These are phyloP conservation scores for Passer montanus DNA, from an alignment of 2,113 vertebrate genomes.

Conservation along the genomic window DNA sequence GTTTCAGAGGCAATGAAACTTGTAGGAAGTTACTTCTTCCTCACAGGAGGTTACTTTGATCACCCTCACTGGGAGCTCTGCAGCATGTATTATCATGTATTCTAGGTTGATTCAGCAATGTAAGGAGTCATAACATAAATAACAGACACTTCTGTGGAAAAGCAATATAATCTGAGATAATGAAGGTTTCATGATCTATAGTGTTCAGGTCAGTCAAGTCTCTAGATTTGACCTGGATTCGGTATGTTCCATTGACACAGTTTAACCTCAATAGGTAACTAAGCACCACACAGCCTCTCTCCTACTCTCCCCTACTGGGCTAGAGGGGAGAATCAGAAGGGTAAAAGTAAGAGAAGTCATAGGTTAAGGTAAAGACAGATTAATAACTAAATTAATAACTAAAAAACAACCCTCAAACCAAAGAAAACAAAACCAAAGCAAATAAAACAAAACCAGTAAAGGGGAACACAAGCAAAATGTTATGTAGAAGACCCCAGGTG, in stretches of 20 bases:
- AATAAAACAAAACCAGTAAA: neutral
- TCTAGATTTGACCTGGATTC: neutral
- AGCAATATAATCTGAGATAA: neutral
- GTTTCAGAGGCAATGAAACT: neutral
- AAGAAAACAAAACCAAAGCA: neutral
- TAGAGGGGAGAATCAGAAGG: neutral
- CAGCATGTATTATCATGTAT: neutral
- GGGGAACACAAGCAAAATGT: fast-evolving
- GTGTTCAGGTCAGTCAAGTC: neutral
- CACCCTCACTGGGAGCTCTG: neutral
- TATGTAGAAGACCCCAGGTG: neutral
- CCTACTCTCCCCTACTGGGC: neutral
- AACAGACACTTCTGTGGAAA: neutral
- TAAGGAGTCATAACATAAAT: neutral
- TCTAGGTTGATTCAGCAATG: neutral
- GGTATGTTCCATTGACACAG: neutral
- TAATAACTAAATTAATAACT: neutral
- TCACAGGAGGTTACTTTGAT: neutral
- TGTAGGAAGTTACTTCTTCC: neutral
- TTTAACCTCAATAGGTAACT: neutral
- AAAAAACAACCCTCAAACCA: neutral
- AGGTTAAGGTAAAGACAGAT: neutral
- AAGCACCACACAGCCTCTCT: neutral
- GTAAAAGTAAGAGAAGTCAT: neutral
- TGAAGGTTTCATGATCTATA: neutral